These are phyloP conservation scores for Saccostrea cuccullata DNA, from an alignment of 1,140 invertebrate species.

Conservation along the genomic window DNA sequence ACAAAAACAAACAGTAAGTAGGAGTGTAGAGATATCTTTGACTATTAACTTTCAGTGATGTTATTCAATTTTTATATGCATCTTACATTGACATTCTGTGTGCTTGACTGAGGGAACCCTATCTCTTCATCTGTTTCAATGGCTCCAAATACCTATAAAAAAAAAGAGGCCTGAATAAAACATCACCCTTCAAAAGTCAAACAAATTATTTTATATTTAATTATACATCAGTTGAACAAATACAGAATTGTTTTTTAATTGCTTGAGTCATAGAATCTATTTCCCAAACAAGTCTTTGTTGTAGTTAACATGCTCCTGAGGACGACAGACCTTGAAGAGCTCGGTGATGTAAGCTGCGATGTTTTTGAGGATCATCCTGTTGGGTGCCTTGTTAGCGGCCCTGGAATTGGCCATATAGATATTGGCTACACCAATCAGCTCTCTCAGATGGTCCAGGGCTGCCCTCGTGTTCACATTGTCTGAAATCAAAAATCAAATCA, in stretches of 20 bases:
- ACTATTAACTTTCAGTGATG: too few species aligned
- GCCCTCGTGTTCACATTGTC: slow-evolving; percentile 96
- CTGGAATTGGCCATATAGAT: slow-evolving; percentile 84
- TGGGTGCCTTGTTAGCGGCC: slow-evolving; percentile 64
- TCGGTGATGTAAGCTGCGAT: slow-evolving; percentile 88
- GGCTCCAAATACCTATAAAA: slow-evolving; percentile 86
- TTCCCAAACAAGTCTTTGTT: neutral
- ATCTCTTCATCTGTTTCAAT: slow-evolving; percentile 86
- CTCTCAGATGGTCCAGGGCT: slow-evolving; percentile 89
- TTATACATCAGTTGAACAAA: too few species aligned
- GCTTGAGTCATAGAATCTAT: too few species aligned
- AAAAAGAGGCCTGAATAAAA: slow-evolving; percentile 30
- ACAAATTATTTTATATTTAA: too few species aligned
- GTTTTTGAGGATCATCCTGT: slow-evolving; percentile 80
- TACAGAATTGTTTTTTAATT: too few species aligned
- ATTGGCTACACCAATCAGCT: slow-evolving; percentile 90
- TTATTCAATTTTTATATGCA: too few species aligned
- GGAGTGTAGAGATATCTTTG: too few species aligned
- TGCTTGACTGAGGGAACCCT: slow-evolving; percentile 85
- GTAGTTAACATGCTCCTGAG: neutral
- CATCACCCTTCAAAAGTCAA: too few species aligned
- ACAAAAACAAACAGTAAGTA: slow-evolving; percentile 26
- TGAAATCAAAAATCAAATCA: slow-evolving; percentile 76
- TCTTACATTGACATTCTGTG: slow-evolving; percentile 17
- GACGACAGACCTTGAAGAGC: slow-evolving; percentile 85